Conservation (phyloP, 2,113 vertebrate genomes). For the Cyrtonyx montezumae region DNA sequence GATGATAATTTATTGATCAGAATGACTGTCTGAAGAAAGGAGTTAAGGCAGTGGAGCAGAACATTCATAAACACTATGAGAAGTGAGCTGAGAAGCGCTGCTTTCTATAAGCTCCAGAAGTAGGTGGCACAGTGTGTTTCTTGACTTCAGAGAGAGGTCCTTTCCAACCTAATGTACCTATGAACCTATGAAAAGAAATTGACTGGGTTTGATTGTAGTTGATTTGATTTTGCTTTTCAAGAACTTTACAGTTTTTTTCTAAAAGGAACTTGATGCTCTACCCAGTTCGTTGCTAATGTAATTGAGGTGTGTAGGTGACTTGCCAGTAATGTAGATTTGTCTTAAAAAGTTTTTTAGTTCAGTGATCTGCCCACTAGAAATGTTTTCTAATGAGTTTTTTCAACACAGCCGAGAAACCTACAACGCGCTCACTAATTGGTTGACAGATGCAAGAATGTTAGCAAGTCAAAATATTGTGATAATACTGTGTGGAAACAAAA, state of each 20-base stretch:
- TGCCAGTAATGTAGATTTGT: background rate
- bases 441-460: slow-evolving; percentile 84
- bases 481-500: slow-evolving; percentile 85
- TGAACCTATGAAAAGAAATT: background rate
- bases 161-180: too few species aligned
- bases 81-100: background rate
- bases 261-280: background rate
- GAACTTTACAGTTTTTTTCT: background rate
- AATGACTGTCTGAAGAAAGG: background rate
- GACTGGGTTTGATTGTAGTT: background rate
- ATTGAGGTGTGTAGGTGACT: background rate
- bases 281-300: background rate
- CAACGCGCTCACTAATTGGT: slow-evolving; percentile 85
- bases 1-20: background rate
- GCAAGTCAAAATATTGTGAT: slow-evolving; percentile 84
- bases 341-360: background rate
- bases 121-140: background rate
- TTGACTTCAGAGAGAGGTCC: too few species aligned
- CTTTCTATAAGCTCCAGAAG: background rate
- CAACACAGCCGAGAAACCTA: slow-evolving; percentile 82
- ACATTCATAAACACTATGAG: background rate
- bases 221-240: background rate
- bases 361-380: background rate
- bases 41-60: background rate
- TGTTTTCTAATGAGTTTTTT: slow-evolving; percentile 60